These are phyloP conservation scores for Gallinago paraguaiae DNA, from an alignment of 2,113 vertebrate genomes.

Conservation along the genomic window DNA sequence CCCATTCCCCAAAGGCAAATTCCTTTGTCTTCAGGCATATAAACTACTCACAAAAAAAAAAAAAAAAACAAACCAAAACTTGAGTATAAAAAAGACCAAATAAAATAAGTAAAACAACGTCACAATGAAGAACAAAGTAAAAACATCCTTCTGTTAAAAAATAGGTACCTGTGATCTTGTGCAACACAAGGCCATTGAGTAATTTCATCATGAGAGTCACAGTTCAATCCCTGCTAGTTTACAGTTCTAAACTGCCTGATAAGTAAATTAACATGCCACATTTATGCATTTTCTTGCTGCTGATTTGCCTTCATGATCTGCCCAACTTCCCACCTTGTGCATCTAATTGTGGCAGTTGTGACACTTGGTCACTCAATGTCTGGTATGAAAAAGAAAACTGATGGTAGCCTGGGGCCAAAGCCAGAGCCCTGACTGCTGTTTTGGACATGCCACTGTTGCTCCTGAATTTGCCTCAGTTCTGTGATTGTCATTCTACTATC, in stretches of 20 bases:
- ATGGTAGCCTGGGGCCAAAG: background rate
- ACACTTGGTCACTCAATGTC: background rate
- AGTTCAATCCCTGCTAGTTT: background rate
- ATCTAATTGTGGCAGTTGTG: background rate
- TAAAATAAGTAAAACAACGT: background rate
- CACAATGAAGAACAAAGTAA: background rate
- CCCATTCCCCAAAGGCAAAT: background rate
- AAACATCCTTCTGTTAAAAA: background rate
- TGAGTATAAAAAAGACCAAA: background rate
- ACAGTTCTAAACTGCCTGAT: background rate
- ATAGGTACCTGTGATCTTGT: background rate
- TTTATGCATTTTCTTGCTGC: background rate
- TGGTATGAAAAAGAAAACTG: background rate
- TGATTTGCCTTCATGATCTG: background rate
- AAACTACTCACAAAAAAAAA: background rate
- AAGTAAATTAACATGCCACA: background rate
- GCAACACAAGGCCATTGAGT: background rate
- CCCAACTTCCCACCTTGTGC: background rate
- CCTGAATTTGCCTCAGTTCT: conserved; percentile 1
- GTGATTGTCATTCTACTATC: background rate
- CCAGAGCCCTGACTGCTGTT: background rate
- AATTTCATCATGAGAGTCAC: background rate
- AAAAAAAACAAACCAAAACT: background rate
- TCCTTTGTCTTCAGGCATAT: background rate
- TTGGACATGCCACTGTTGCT: background rate